Base-by-base conservation (phyloP, 1,140 invertebrate genomes). In the Nephotettix cincticeps region DNA sequence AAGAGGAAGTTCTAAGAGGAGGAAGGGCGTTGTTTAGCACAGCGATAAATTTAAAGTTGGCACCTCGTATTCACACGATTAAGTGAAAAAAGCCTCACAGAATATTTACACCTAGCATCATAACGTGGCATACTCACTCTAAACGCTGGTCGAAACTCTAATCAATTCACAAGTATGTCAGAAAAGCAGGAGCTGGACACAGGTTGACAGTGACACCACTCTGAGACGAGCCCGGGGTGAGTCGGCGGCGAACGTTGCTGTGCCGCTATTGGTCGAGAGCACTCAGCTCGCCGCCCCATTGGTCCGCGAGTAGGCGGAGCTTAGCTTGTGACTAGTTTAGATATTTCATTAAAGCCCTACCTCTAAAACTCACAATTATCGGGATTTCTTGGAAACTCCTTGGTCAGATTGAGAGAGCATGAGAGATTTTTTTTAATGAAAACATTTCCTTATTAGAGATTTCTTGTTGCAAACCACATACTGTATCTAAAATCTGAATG, bases 81-180 rank as follows among this genome's bases (percentile, higher is more conserved):
- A 61, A 61, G 56, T 61, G 56, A 27, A 61, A 61, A 61, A 11
- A 21, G 13, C 6, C 14, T 9, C 56, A 11, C 56, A 27, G 28
- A 27, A 61, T 25, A 61, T 61, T 61, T 61, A 61, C 56, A 61
- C 56, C 47, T 54, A 54, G 13, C n/a, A 43, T 11, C 17, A 51
- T 51, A 51, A 51, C n/a, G 47, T 51, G 47, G 25, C 56, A 61
- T 61, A 61, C 56, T 61, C 56, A 61, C 56, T 27, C 56, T 61
- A 61, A 61, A 61, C 25, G 56, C 23, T 29, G 56, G 4, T 11
- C 21, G 28, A 61, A 61, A 61, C 56, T 61, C 21, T 23, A 29
- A 27, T 29, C 56, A 61, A 61, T 61, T 61, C 56, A 61, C 56
- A 61, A 23, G 56, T 61, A 61, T 11, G 56, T 61, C 14, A 61